Percentiles rank a stretch among this genome's conserved stretches.
These are phyloP conservation scores for Cyclopterus lumpus DNA, from an alignment of 2,797 vertebrate species.

Conservation along the genomic window DNA sequence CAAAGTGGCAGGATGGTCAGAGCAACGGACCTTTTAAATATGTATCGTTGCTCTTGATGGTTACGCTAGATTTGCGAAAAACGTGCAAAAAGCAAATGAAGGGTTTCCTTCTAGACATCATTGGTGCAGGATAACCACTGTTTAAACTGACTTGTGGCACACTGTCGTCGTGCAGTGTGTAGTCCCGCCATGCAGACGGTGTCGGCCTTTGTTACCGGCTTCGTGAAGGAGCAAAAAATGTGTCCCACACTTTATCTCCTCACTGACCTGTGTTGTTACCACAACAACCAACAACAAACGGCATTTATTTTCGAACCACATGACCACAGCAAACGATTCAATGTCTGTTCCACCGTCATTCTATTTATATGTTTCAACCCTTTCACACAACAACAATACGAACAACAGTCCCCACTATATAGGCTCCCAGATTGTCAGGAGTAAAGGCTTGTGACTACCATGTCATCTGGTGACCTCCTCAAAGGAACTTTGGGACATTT, in stretches of 20 bases:
- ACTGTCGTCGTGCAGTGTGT: background rate
- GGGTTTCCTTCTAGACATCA: background rate
- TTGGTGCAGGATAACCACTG: background rate
- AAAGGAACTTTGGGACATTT: conserved; percentile 66
- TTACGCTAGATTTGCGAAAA: background rate
- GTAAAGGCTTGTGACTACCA: conserved; percentile 76
- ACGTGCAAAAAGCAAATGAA: background rate
- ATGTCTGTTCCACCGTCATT: background rate
- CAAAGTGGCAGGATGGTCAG: background rate
- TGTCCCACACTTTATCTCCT: background rate
- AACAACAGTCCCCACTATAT: conserved; percentile 51
- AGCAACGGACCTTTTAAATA: background rate
- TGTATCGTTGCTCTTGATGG: background rate
- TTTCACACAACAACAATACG: conserved; percentile 56
- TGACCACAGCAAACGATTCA: background rate
- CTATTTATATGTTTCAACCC: conserved; percentile 13
- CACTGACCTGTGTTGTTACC: background rate
- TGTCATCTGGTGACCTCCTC: conserved; percentile 79
- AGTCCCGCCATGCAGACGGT: background rate
- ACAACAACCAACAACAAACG: background rate
- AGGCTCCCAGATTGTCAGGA: conserved; percentile 52
- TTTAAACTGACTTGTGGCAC: background rate
- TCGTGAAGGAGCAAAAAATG: background rate
- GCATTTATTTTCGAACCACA: background rate
- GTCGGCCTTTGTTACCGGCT: background rate